Evolutionary conservation across 2,113 vertebrate genomes (phyloP).

Genomic region (Peromyscus californicus): DNA sequence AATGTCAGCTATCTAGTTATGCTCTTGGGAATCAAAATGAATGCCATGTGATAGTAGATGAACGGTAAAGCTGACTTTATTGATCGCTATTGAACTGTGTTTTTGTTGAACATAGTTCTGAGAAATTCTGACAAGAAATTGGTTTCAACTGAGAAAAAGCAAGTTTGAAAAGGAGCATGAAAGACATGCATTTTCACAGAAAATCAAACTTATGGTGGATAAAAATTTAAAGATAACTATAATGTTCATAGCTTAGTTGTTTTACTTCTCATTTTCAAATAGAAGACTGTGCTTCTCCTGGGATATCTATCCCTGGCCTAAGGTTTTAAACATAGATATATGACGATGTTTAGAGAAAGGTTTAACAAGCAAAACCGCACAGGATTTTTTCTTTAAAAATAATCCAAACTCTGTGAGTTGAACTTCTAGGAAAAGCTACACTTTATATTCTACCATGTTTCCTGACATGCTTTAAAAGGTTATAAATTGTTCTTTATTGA

Average conservation of each 20-base stretch:
- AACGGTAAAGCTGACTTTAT: background rate
- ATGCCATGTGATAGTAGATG: background rate
- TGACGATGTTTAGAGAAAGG: background rate
- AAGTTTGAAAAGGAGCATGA: background rate
- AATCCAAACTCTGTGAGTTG: background rate
- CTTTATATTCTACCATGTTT: conserved; percentile 40
- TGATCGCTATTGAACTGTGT: background rate
- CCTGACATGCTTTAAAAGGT: conserved; percentile 63
- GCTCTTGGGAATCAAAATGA: background rate
- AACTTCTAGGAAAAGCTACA: conserved; percentile 66
- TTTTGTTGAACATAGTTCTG: background rate
- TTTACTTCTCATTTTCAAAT: background rate
- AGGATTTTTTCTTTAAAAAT: conserved; percentile 33
- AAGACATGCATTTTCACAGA: background rate
- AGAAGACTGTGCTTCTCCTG: background rate
- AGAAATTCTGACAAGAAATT: conserved; percentile 18
- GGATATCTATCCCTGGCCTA: background rate
- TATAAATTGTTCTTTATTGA: conserved; percentile 70
- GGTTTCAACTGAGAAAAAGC: conserved; percentile 36
- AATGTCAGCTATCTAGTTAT: background rate
- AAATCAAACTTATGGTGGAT: background rate
- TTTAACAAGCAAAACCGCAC: background rate
- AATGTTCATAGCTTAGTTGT: background rate
- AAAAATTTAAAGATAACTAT: background rate
- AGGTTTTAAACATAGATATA: background rate